Conservation (phyloP, 1,140 invertebrate species). For the Phthorimaea operculella region DNA sequence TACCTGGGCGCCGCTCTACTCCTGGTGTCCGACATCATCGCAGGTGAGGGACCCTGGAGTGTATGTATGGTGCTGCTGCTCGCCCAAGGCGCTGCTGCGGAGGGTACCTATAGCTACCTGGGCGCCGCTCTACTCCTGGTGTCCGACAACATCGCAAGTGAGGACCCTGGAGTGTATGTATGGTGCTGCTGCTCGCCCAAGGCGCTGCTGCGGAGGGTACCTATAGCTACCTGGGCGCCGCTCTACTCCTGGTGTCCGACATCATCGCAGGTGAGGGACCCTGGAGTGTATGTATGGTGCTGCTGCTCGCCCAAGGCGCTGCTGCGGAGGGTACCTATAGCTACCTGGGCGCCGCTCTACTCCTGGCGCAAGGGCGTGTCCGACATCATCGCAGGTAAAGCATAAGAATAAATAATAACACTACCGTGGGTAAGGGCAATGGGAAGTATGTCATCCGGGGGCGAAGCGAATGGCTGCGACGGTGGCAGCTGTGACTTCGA, state of each 20-base stretch:
- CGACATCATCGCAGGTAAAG: constrained; percentile 78
- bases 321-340: constrained; percentile 71
- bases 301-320: constrained; percentile 64
- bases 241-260: constrained; percentile 74
- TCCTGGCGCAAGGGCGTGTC: constrained; percentile 69
- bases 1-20: constrained; percentile 75
- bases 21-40: constrained; percentile 76
- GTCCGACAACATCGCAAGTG: constrained; percentile 79
- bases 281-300: too few species aligned
- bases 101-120: constrained; percentile 75
- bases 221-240: constrained; percentile 75
- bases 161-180: too few species aligned
- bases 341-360: constrained; percentile 76
- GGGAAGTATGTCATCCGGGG: too few species aligned
- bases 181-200: constrained; percentile 65
- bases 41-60: too few species aligned
- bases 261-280: constrained; percentile 77
- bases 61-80: constrained; percentile 56
- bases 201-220: constrained; percentile 67
- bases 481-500: too few species aligned
- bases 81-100: constrained; percentile 55
- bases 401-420: too few species aligned
- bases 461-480: too few species aligned
- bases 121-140: constrained; percentile 74
- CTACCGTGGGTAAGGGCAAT: too few species aligned